Conservation (phyloP, 2,888 invertebrate genomes). For the Glaucopsyche alexis region DNA sequence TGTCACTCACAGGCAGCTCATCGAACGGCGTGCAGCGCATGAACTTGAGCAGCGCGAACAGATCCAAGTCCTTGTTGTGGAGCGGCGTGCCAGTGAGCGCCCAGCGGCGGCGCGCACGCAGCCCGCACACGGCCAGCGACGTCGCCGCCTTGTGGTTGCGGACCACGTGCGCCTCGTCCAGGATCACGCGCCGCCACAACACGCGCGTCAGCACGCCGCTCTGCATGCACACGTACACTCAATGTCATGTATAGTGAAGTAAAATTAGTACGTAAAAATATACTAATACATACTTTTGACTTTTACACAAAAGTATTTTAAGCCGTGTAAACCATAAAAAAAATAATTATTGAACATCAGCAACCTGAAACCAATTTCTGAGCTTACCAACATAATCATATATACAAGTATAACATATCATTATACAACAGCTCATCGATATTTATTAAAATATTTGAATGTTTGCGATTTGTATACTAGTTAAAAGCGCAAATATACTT, state of each 20-base stretch:
- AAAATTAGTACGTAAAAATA: too few relatives aligned
- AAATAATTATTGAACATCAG: too few relatives aligned
- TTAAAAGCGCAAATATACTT: neutral
- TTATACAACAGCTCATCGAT: too few relatives aligned
- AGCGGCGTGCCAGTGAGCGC: conserved; percentile 96
- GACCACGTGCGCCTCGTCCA: conserved; percentile 96
- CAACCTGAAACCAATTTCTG: too few relatives aligned
- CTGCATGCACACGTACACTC: conserved; percentile 47
- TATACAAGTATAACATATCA: too few relatives aligned
- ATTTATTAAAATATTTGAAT: neutral
- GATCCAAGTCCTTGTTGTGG: conserved; percentile 94
- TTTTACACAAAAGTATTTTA: too few relatives aligned
- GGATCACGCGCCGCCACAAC: conserved; percentile 90
- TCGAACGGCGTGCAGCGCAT: conserved; percentile 93
- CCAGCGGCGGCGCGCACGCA: conserved; percentile 81
- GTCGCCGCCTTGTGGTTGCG: conserved; percentile 91
- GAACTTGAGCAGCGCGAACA: conserved; percentile 90
- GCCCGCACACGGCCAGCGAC: conserved; percentile 84
- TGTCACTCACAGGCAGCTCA: conserved; percentile 82
- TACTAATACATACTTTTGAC: too few relatives aligned
- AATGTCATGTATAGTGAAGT: neutral
- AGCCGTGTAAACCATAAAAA: too few relatives aligned
- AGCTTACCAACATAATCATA: too few relatives aligned
- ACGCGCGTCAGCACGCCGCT: conserved; percentile 83
- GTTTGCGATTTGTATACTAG: neutral